Conservation (phyloP, 2,888 invertebrate species). For the Plusia festucae region DNA sequence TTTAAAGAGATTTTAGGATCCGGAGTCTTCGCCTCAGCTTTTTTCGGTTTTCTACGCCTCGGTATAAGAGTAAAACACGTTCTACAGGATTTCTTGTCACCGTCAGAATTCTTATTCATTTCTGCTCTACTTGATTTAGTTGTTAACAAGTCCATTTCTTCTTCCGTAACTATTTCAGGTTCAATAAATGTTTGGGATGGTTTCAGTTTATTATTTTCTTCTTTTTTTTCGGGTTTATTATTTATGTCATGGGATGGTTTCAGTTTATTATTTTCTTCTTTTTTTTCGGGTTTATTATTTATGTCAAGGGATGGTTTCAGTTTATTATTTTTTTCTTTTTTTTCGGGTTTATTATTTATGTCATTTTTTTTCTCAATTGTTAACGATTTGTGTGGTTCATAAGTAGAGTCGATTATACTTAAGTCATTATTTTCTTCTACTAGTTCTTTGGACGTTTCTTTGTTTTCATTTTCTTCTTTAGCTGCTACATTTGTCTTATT, state of each 20-base stretch:
- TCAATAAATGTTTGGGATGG: neutral
- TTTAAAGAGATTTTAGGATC: neutral
- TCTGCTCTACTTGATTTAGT: neutral
- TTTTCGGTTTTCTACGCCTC: neutral
- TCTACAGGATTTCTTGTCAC: neutral
- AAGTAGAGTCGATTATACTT: neutral
- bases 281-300: neutral
- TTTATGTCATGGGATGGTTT: no score
- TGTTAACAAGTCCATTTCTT: neutral
- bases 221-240: no score
- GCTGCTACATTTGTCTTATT: neutral
- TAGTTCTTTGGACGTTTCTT: conserved; percentile 13
- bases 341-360: neutral
- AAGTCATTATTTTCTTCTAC: conserved; percentile 8
- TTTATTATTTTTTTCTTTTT: neutral
- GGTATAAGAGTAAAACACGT: neutral
- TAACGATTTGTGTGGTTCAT: neutral
- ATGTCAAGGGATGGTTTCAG: neutral
- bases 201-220: no score
- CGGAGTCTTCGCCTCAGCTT: neutral
- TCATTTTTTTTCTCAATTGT: neutral
- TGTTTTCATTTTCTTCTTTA: neutral
- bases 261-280: neutral
- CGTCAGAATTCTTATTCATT: neutral
- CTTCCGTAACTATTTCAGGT: neutral